phyloP scores from a whole-genome alignment of 2,113 vertebrate genomes.

The Myiopsitta monachus region DNA sequence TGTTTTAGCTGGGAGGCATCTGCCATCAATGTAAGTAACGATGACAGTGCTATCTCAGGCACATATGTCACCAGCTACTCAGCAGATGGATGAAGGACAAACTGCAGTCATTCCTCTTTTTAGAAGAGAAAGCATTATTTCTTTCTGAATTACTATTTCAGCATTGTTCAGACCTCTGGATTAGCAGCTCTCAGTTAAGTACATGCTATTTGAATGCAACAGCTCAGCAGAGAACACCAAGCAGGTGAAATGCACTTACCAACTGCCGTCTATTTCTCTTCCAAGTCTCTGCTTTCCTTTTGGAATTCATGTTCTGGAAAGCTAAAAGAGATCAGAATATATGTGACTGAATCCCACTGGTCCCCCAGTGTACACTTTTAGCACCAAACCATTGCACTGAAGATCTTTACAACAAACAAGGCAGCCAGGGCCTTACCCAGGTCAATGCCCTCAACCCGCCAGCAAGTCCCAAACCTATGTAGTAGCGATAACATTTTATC shows the following conservation, averaged over 20 bases:
- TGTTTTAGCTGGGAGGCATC: background rate
- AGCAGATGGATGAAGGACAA: conserved; percentile 1
- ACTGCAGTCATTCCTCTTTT: background rate
- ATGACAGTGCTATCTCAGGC: background rate
- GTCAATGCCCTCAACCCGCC: background rate
- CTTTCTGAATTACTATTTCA: background rate
- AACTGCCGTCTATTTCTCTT: conserved; percentile 95
- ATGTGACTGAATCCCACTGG: background rate
- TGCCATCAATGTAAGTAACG: background rate
- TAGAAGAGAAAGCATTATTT: background rate
- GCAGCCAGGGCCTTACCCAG: background rate
- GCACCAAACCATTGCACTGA: background rate
- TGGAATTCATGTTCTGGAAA: conserved; percentile 99
- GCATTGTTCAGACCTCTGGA: background rate
- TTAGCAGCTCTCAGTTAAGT: background rate
- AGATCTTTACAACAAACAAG: background rate
- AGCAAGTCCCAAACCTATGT: background rate
- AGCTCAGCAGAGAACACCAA: background rate
- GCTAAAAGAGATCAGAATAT: conserved; percentile 71
- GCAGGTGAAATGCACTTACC: conserved; percentile 72
- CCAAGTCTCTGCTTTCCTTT: conserved; percentile 99
- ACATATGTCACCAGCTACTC: background rate
- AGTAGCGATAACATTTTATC: background rate
- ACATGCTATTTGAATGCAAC: rapidly evolving
- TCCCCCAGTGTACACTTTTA: background rate